Conservation (phyloP, 1,140 invertebrate genomes). For the Reticulitermes speratus region DNA sequence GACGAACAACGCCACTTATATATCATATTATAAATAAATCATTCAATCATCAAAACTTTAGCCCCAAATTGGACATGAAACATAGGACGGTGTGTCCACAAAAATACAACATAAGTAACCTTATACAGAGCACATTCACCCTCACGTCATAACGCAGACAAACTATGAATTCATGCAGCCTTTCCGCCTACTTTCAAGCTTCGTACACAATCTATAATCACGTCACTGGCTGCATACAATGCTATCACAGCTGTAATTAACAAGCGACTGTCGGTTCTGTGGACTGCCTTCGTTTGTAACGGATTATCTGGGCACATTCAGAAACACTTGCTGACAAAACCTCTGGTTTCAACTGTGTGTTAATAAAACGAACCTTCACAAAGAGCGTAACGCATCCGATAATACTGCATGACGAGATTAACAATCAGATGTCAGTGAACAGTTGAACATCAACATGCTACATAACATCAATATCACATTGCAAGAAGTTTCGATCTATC, state of each 20-base stretch:
- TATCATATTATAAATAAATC: no score
- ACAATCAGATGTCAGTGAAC: no score
- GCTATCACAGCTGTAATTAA: neutral
- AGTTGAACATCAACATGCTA: no score
- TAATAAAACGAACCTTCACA: neutral
- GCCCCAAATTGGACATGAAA: neutral
- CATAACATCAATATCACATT: no score
- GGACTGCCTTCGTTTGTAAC: neutral
- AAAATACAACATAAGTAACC: neutral
- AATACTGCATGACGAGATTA: neutral
- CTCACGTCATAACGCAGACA: neutral
- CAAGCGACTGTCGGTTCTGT: neutral
- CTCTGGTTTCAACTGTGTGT: neutral
- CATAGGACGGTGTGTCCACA: neutral
- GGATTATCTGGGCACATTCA: neutral
- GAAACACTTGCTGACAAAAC: neutral
- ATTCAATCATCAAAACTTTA: no score
- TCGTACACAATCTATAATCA: neutral
- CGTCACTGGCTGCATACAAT: neutral
- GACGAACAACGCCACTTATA: no score
- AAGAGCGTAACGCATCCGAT: neutral
- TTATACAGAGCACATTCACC: neutral
- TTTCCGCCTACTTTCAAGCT: neutral
- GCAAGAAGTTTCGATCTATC: no score
- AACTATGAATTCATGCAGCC: neutral